These are phyloP conservation scores for Orthonevra nobilis DNA, from an alignment of 2,888 invertebrate genomes.

Conservation along the genomic window DNA sequence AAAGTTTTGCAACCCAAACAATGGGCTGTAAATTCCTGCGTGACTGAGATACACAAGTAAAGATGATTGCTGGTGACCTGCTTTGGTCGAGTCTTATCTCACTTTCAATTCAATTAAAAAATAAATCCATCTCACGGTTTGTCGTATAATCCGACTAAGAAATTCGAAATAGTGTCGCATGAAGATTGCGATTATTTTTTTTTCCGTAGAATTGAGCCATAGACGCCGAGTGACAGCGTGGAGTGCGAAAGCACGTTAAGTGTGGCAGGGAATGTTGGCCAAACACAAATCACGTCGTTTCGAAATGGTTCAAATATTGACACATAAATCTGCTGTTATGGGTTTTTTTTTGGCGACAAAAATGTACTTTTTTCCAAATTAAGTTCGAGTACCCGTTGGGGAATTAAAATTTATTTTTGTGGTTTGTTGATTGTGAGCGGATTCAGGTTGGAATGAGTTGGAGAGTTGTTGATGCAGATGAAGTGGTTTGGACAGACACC, in stretches of 20 bases:
- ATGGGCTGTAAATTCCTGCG: no score
- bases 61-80: slow-evolving; percentile 1
- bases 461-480: slow-evolving; percentile 20
- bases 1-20: background rate
- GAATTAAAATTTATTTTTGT: background rate
- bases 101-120: slow-evolving; percentile 1
- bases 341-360: background rate
- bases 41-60: background rate
- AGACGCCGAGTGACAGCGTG: slow-evolving; percentile 11
- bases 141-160: slow-evolving; percentile 1
- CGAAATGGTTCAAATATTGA: slow-evolving; percentile 41
- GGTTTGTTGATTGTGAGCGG: background rate
- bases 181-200: slow-evolving; percentile 5
- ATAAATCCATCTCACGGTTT: slow-evolving; percentile 2
- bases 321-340: slow-evolving; percentile 15
- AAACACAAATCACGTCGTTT: slow-evolving; percentile 19
- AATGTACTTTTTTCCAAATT: slow-evolving; percentile 15
- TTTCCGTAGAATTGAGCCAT: background rate
- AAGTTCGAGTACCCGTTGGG: slow-evolving; percentile 10
- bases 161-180: slow-evolving; percentile 13
- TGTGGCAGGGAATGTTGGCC: slow-evolving; percentile 32
- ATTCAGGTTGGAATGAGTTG: slow-evolving; percentile 3
- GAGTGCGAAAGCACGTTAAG: slow-evolving; percentile 16
- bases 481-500: slow-evolving; percentile 7
- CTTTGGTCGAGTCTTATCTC: background rate